Base-by-base conservation (phyloP, 1,140 invertebrate species). In the Calliphora vicina region DNA sequence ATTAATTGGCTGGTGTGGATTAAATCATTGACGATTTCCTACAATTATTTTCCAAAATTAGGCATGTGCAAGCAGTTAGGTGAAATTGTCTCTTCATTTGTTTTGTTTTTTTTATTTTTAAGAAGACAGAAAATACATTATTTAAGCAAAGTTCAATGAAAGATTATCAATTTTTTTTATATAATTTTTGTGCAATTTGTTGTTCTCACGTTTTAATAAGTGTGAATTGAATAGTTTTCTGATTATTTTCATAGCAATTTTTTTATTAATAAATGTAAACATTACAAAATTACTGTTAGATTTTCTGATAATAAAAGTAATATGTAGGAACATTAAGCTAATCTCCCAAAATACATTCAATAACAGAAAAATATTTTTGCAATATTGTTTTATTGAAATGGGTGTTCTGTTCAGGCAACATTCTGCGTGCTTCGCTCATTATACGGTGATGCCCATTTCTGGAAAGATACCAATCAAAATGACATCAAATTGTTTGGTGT, bases 161-260 rank as follows among this genome's bases (percentile, higher is more conserved):
- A 67, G 61, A 67, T 67, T 67, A 67, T 67, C 61, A 67, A 20
- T n/a, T 17, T 67, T 67, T 20, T 67, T 67, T 67, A n/a, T 67
- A 20, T 10, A 67, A 67, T 67, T 50, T 43, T 50, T 50, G 45
- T 23, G 23, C 20, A 20, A 67, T 67, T 12, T 67, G 17, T 23
- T 67, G 50, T n/a, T 20, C n/a, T 67, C 61, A 67, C 61, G 61
- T 67, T 20, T 67, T 2, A 67, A 10, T 23, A 67, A 23, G 23
- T 23, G 61, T 67, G n/a, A 67, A 10, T 67, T 67, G n/a, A 67
- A 10, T 67, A 6, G 50, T 57, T 57, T 57, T 57, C 1, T n/a
- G 10, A 35, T 35, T 35, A 35, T 35, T 2, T 1, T 35, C 10
- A 10, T 35, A 8, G 35, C 10, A 35, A 0, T 2, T 35, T 35